Evolutionary conservation across 2,113 vertebrate species (phyloP).

Genomic region (Laterallus jamaicensis): DNA sequence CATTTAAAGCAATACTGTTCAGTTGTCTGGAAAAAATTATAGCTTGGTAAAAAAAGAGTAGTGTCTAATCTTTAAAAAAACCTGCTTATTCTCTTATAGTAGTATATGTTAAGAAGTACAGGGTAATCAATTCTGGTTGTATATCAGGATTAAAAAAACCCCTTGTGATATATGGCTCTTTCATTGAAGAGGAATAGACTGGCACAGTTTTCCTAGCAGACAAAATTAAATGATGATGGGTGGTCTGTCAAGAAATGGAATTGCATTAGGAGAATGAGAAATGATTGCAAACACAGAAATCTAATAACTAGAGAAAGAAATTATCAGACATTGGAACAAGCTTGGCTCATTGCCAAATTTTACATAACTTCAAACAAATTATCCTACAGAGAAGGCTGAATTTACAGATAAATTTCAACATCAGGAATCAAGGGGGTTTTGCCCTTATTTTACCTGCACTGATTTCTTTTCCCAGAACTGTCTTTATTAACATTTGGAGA

Average conservation of each 20-base stretch:
- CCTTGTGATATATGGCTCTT: background rate
- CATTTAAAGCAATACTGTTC: background rate
- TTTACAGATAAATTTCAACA: background rate
- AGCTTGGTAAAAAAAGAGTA: background rate
- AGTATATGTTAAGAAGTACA: background rate
- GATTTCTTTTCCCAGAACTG: accelerated
- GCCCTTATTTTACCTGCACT: background rate
- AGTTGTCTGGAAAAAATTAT: background rate
- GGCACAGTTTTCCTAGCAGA: background rate
- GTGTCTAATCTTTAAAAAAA: background rate
- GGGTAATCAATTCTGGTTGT: background rate
- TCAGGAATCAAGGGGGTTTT: background rate
- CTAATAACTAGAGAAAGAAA: slow-evolving; percentile 41
- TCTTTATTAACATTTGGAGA: background rate
- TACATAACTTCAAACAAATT: background rate
- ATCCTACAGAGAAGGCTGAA: background rate
- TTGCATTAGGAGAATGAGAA: slow-evolving; percentile 24
- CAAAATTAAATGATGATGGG: slow-evolving; percentile 20
- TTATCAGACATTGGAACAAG: background rate
- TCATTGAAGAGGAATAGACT: background rate
- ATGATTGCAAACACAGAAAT: background rate
- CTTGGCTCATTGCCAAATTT: background rate
- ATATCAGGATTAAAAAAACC: background rate
- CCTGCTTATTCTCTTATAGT: background rate
- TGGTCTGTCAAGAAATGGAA: slow-evolving; percentile 11